Conservation (phyloP, 2,888 invertebrate species). For the Hypomecis atomaria region DNA sequence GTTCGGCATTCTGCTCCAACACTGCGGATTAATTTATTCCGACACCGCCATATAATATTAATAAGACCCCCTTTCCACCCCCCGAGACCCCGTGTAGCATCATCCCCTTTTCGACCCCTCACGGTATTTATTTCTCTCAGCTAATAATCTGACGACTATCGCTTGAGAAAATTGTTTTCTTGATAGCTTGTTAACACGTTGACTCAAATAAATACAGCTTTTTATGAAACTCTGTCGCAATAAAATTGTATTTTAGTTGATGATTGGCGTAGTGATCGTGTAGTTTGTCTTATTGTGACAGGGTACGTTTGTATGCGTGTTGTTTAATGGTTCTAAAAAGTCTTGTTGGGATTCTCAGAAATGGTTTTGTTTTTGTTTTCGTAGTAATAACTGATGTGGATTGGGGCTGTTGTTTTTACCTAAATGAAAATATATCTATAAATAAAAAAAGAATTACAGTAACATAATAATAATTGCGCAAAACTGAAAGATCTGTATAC, state of each 20-base stretch:
- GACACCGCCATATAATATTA: constrained; percentile 57
- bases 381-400: background rate
- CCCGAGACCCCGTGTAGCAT: constrained; percentile 7
- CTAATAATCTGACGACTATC: constrained; percentile 60
- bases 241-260: background rate
- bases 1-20: constrained; percentile 59
- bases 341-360: background rate
- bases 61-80: constrained; percentile 35
- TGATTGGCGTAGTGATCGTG: background rate
- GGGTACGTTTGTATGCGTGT: background rate
- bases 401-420: background rate
- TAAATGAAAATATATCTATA: no score
- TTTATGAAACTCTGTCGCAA: constrained; percentile 8
- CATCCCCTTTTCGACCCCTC: constrained; percentile 22
- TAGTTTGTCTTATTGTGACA: background rate
- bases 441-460: no score
- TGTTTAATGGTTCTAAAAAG: background rate
- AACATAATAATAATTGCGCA: no score
- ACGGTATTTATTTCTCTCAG: constrained; percentile 49
- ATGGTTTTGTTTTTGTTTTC: background rate
- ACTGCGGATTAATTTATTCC: constrained; percentile 69
- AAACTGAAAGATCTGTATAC: no score
- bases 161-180: constrained; percentile 65
- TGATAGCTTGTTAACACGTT: constrained; percentile 67
- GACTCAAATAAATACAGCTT: constrained; percentile 16